Evolutionary conservation across 1,140 invertebrate genomes (phyloP), one percentile per base, ranked within the genome.

Genomic region (Bathynomus jamesi): DNA sequence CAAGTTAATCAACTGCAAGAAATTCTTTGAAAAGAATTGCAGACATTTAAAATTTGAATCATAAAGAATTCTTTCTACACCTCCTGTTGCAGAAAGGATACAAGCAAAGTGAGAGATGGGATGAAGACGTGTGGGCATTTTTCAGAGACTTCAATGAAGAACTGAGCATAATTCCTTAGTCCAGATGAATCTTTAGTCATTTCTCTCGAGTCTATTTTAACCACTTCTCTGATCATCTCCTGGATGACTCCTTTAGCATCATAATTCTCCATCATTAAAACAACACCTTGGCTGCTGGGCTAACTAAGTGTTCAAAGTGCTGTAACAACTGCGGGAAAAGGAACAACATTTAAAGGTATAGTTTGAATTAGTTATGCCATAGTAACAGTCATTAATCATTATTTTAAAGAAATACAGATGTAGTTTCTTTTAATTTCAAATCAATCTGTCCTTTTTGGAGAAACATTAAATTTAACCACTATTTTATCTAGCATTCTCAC

Each of bases 301-400:
- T 81, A 0, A 87, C 87, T 31, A 91, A 82, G 80, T 88, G 85
- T 77, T 94, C 91, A 79, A 87, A 87, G 71, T 88, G 86, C 82
- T 91, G 89, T 5, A 93, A 82, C 60, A 91, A 80, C 87, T 94
- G 85, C 71, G n/a, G n/a, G n/a, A n/a, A n/a, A n/a, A n/a, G n/a
- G n/a, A n/a, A n/a, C n/a, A n/a, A n/a, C n/a, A n/a, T n/a, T n/a
- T n/a, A n/a, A n/a, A n/a, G n/a, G n/a, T n/a, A n/a, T n/a, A n/a
- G n/a, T n/a, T n/a, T n/a, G n/a, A n/a, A n/a, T n/a, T n/a, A n/a
- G n/a, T n/a, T n/a, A n/a, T n/a, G n/a, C n/a, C n/a, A n/a, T n/a
- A n/a, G n/a, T n/a, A n/a, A n/a, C n/a, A n/a, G n/a, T n/a, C n/a
- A n/a, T n/a, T n/a, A n/a, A n/a, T n/a, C n/a, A n/a, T n/a, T n/a